phyloP scores from a whole-genome alignment of 2,113 vertebrate genomes.

The Laticauda laticaudata region DNA sequence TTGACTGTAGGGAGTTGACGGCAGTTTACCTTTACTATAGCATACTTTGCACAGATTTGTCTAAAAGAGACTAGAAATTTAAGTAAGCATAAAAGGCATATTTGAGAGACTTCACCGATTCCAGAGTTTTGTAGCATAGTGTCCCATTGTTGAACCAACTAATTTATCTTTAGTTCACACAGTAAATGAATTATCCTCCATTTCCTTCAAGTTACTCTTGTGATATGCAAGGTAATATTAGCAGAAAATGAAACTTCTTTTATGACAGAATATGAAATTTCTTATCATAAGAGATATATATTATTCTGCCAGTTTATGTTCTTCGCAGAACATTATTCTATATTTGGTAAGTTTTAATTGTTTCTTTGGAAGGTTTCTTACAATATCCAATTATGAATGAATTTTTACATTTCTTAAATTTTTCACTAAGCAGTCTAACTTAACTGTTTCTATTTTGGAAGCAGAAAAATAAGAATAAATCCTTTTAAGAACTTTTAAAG shows the following conservation, averaged over 20 bases:
- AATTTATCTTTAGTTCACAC: not conserved
- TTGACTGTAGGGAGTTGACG: not conserved
- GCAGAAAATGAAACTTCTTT: not conserved
- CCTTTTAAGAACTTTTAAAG: not conserved
- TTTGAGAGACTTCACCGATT: not conserved
- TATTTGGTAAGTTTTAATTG: not conserved
- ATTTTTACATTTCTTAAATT: not conserved
- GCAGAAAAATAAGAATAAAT: not conserved
- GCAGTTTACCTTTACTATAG: not conserved
- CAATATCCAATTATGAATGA: not conserved
- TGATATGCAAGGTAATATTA: not conserved
- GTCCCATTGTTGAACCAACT: not conserved
- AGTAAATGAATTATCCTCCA: not conserved
- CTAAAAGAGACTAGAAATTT: not conserved
- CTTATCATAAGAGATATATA: not conserved
- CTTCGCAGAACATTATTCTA: not conserved
- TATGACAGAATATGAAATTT: not conserved
- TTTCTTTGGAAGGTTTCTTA: not conserved
- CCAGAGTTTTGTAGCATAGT: not conserved
- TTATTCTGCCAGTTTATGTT: not conserved
- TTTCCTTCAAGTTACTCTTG: not conserved
- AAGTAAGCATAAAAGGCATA: not conserved
- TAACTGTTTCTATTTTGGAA: not conserved
- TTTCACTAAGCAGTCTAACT: not conserved
- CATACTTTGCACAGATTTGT: not conserved